These are phyloP conservation scores for Ciconia maguari DNA, from an alignment of 2,113 vertebrate genomes.

Conservation along the genomic window DNA sequence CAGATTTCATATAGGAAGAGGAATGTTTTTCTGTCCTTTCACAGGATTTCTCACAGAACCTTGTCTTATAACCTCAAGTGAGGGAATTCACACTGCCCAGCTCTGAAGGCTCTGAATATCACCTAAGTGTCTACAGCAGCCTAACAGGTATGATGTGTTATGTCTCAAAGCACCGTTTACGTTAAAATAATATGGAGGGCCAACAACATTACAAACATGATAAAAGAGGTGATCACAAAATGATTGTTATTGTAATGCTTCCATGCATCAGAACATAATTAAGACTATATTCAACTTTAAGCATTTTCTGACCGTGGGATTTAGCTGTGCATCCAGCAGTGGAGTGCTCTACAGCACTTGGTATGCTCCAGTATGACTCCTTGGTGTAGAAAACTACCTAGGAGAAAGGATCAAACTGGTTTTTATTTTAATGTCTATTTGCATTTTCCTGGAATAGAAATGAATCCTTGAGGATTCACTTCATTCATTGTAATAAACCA, in stretches of 20 bases:
- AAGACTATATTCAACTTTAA: neutral
- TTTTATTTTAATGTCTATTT: constrained; percentile 9
- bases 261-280: neutral
- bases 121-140: neutral
- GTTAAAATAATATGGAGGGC: neutral
- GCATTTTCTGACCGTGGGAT: neutral
- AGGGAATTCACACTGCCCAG: neutral
- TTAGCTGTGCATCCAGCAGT: neutral
- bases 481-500: neutral
- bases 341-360: neutral
- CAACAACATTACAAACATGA: neutral
- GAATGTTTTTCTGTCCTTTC: neutral
- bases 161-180: neutral
- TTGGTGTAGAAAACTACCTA: neutral
- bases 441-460: neutral
- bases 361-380: neutral
- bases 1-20: neutral
- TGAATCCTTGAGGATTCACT: neutral
- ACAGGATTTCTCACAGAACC: neutral
- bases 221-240: neutral
- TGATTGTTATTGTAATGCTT: neutral
- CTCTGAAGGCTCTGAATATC: neutral
- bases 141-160: neutral
- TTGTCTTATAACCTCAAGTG: neutral
- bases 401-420: neutral